Percentiles rank a stretch among this genome's conserved stretches.
These are phyloP conservation scores for Lepisosteus osseus DNA, from an alignment of 2,113 vertebrate genomes.

Conservation along the genomic window DNA sequence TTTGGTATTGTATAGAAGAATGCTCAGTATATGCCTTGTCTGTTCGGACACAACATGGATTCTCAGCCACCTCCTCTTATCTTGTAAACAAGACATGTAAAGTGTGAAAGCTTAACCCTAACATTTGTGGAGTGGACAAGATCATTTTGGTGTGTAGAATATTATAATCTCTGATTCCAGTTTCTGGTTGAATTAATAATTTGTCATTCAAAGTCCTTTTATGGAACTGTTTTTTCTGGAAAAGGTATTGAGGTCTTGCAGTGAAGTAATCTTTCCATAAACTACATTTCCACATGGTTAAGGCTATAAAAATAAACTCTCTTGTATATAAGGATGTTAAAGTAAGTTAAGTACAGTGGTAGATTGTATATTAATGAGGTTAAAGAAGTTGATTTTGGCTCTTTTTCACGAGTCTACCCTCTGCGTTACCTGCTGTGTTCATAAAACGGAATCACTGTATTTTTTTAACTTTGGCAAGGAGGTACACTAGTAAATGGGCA, in stretches of 20 bases:
- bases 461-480: constrained; percentile 1
- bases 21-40: no score
- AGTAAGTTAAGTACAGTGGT: constrained; percentile 28
- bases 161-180: no score
- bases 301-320: constrained; percentile 50
- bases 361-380: constrained; percentile 2
- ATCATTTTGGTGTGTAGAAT: no score
- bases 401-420: not conserved
- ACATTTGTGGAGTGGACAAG: no score
- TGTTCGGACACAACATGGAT: no score
- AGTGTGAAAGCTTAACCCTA: no score
- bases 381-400: constrained; percentile 1
- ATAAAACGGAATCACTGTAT: not conserved
- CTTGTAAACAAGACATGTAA: no score
- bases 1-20: no score
- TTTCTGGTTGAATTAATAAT: no score
- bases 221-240: not conserved
- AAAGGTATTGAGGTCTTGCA: constrained; percentile 56
- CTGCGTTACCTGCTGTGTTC: not conserved
- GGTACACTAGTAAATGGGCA: not conserved
- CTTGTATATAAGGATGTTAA: constrained; percentile 40
- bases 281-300: constrained; percentile 45
- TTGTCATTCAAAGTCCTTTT: no score
- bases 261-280: constrained; percentile 46
- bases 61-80: no score